Evolutionary conservation across 2,888 invertebrate genomes (phyloP), one percentile per base, ranked within the genome.

Genomic region (Zhengitettix transpicula): DNA sequence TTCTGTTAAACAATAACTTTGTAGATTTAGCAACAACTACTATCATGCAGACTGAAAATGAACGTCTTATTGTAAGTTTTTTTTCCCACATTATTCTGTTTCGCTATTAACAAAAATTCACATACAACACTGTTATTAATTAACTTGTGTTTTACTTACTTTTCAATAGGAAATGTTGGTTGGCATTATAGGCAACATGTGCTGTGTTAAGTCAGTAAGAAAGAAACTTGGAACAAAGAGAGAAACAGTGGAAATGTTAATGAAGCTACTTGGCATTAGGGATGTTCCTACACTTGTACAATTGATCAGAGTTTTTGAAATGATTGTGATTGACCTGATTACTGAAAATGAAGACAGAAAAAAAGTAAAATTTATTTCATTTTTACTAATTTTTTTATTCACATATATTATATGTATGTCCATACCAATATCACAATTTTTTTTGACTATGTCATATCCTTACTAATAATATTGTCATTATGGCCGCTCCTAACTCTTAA

Each of bases 141-240:
- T 28, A 28, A 28, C 28, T 28, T 28, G 28, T 28, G 8, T 47
- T 47, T 47, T 47, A 5, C 1, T n/a, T 7, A 47, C n/a, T 60
- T 55, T 63, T 61, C 68, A 71, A 47, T 66, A 81, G 80, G 94
- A 94, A 77, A 87, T 93, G 65, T 75, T 89, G 47, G 75, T 93
- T 15, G 93, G 93, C 9, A 87, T 91, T 59, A 76, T 91, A 61
- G 89, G 85, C 1, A 94, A 94, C 71, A 84, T 93, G 80, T 84
- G 86, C 63, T 85, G 85, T 67, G 79, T 83, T 61, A 75, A 78
- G 60, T 77, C 79, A 62, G 79, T 82, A 3, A 78, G 84, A 16
- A 72, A 76, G 58, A 73, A 74, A 40, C 73, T 85, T 14, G 75
- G 83, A 41, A 72, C 75, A 17, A 77, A 81, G 66, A 74, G 81